Conservation (phyloP, 2,113 vertebrate species). For the Seriola aureovittata region DNA sequence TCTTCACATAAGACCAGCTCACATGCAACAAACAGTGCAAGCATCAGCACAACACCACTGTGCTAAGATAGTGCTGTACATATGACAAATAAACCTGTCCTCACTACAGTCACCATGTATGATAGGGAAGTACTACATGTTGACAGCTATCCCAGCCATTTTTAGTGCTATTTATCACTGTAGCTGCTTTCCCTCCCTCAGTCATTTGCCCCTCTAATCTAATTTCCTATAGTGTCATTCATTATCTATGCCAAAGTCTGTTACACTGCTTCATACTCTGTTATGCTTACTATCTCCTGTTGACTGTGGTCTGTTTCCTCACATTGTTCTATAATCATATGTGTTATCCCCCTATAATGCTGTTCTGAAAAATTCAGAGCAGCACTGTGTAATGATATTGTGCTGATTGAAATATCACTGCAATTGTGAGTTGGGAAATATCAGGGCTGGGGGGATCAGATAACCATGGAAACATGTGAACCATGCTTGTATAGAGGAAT, state of each 20-base stretch:
- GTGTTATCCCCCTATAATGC: conserved; percentile 27
- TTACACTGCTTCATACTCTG: conserved; percentile 3
- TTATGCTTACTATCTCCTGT: conserved; percentile 29
- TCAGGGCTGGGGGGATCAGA: neutral
- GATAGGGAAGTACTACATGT: neutral
- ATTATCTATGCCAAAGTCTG: conserved; percentile 44
- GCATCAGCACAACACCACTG: neutral
- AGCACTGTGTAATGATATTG: conserved; percentile 44
- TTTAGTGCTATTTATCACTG: conserved; percentile 24
- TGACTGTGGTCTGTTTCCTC: conserved; percentile 44
- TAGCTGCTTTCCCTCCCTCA: conserved; percentile 16
- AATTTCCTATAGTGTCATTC: conserved; percentile 52
- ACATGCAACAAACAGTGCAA: conserved; percentile 2
- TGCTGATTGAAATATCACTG: conserved; percentile 66
- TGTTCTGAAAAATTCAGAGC: conserved; percentile 65
- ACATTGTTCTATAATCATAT: conserved; percentile 39
- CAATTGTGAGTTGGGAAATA: conserved; percentile 39
- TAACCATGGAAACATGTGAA: conserved; percentile 5
- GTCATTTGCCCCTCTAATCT: conserved; percentile 7
- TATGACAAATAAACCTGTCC: conserved; percentile 5
- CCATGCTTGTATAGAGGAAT: neutral
- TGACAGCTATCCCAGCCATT: neutral
- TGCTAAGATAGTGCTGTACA: neutral
- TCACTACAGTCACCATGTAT: conserved; percentile 4
- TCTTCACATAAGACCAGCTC: conserved; percentile 13